Conservation (phyloP, 2,888 invertebrate species). For the Nipponacmea schrenckii region DNA sequence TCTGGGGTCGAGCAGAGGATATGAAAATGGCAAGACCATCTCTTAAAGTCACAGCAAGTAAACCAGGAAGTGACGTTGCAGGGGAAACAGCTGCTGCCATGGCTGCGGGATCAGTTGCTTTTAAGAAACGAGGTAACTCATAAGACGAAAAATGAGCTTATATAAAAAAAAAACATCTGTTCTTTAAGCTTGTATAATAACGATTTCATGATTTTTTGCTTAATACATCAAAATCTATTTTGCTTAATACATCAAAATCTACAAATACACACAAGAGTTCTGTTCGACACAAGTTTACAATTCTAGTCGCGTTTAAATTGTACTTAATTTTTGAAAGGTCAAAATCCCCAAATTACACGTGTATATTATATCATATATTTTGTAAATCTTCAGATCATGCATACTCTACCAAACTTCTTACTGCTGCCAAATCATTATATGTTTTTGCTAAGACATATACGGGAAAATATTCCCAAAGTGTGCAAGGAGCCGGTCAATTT, state of each 20-base stretch:
- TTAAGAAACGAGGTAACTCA: constrained; percentile 34
- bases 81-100: constrained; percentile 73
- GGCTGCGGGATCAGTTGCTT: constrained; percentile 71
- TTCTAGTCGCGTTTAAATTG: too few relatives aligned
- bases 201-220: too few relatives aligned
- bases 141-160: too few relatives aligned
- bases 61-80: constrained; percentile 73
- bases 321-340: too few relatives aligned
- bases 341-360: too few relatives aligned
- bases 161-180: too few relatives aligned
- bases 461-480: constrained; percentile 25
- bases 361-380: too few relatives aligned
- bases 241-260: too few relatives aligned
- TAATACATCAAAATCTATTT: too few relatives aligned
- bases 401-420: constrained; percentile 27
- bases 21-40: constrained; percentile 71
- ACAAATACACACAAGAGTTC: too few relatives aligned
- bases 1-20: constrained; percentile 75
- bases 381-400: constrained; percentile 22
- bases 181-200: too few relatives aligned
- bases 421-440: constrained; percentile 31
- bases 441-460: constrained; percentile 31
- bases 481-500: constrained; percentile 15
- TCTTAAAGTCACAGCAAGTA: constrained; percentile 71
- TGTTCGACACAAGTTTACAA: too few relatives aligned